Base-by-base conservation (phyloP, 2,113 vertebrate species). In the Geothlypis trichas region DNA sequence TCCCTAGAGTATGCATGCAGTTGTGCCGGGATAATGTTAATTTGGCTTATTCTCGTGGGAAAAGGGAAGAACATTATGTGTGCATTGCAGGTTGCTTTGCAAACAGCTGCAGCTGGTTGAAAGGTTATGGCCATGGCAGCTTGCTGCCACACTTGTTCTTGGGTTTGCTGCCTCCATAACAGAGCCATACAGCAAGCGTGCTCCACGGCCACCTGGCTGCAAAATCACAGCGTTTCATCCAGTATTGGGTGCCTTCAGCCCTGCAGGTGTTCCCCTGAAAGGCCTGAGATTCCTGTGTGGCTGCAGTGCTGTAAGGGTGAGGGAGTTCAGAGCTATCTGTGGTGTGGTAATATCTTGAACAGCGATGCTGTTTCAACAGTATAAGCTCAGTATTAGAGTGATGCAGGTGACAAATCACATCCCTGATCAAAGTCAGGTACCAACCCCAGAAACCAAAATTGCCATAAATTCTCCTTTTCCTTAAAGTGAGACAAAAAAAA, bases 101-200 rank as follows among this genome's bases (percentile, higher is more conserved):
- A 67, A 62, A 33, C 62, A 92, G 78, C 75, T 96, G 86, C 75
- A 92, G 52, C 79, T 85, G 18, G 88, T 76, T 57, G 75, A 68
- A 85, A 39, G 10, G n/a, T 84, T 84, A 58, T 42, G 23, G 37
- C 55, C 67, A 9, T 0, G 2, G 55, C 63, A 80, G 46, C 58
- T 66, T 69, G 4, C 27, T 47, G 46, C 49, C 37, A n/a, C 26
- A 4, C 22, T 84, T 37, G 6, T 61, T 90, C 63, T 54, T 21
- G 24, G 7, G 11, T 6, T 67, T 83, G 49, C 76, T 73, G 35
- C 37, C n/a, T 90, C 42, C 23, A 9, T 8, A 46, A 44, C 42
- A 82, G 27, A 82, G 39, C 44, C 75, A 54, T 67, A 33, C 51
- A 90, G 57, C 65, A 41, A 58, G 47, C 0, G 0, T 69, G n/a